Base-by-base conservation (phyloP, 2,888 invertebrate species). In the Xanthorhoe designata region DNA sequence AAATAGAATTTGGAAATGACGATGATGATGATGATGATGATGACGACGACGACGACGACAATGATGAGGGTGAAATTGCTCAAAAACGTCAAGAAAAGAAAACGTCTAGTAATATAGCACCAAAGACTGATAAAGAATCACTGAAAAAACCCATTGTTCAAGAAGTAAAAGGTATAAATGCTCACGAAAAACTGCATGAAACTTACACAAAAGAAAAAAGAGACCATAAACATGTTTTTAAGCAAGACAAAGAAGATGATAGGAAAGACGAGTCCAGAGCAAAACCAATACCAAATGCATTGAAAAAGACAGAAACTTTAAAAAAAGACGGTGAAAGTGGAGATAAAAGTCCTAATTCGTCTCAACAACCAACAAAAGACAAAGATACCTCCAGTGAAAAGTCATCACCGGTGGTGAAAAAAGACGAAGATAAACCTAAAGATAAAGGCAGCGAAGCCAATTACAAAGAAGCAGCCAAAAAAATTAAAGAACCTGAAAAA, bases 11-110 rank as follows among this genome's bases (percentile, higher is more conserved):
- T 42, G 18, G 70, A 49, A 62, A 75, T 60, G 71, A 76, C 6
- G 69, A 72, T 15, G 75, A 73, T 18, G 77, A 79, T 18, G 77
- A 80, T 19, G 80, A 81, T 24, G 77, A 81, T 7, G 75, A 80
- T 35, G 77, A 84, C 0, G 76, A 78, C 5, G 77, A 78, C 4
- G 76, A 78, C 5, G 77, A 78, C 3, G 72, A 74, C 2, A 70
- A 74, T 35, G 74, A 78, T 56, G 60, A 57, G 3, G 50, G 61
- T 49, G 65, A 69, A 9, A 69, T 76, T 29, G 65, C 18, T 68
- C 75, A 56, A 75, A 75, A 18, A 15, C 2, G 15, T 10, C 35
- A 42, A 50, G 32, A 51, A 50, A 55, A 19, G 4, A 70, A 57
- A 58, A 15, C 1, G n/a, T 10, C 29, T 6, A 52, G 45, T 29